phyloP scores from a whole-genome alignment of 2,888 invertebrate genomes.

The Flexamia atlantica region DNA sequence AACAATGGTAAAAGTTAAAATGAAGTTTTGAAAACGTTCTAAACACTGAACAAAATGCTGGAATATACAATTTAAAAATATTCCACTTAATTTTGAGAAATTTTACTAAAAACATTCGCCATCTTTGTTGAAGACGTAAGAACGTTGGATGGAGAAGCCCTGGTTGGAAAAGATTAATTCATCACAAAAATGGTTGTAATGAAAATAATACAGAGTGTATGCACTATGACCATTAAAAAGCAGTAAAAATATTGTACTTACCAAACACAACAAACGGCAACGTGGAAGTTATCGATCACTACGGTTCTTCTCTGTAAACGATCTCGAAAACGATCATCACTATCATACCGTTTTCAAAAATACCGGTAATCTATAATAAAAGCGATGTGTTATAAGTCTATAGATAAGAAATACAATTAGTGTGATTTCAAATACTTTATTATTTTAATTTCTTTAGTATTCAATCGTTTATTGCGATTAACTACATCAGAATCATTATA shows the following conservation, averaged over 20 bases:
- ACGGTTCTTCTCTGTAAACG: constrained; percentile 42
- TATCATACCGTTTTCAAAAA: constrained; percentile 23
- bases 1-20: too few relatives aligned
- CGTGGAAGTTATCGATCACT: constrained; percentile 48
- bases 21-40: too few relatives aligned
- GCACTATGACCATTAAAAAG: not conserved
- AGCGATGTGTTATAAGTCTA: constrained; percentile 10
- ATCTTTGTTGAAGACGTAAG: too few relatives aligned
- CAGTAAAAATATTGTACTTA: constrained; percentile 45
- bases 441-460: not conserved
- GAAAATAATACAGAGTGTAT: not conserved
- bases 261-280: constrained; percentile 49
- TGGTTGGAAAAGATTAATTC: not conserved
- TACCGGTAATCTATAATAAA: constrained; percentile 31
- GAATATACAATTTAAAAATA: too few relatives aligned
- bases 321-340: constrained; percentile 51
- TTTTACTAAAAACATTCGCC: constrained; percentile 23
- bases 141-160: not conserved
- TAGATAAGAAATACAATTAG: constrained; percentile 21
- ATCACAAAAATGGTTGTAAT: not conserved
- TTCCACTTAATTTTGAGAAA: not conserved
- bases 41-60: too few relatives aligned
- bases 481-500: constrained; percentile 2
- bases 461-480: not conserved
- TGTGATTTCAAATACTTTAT: constrained; percentile 27